A percentile compares a stretch with the other conserved stretches of the same genome.
These are phyloP conservation scores for Lanius collurio DNA, from an alignment of 2,113 vertebrate genomes.

Conservation along the genomic window DNA sequence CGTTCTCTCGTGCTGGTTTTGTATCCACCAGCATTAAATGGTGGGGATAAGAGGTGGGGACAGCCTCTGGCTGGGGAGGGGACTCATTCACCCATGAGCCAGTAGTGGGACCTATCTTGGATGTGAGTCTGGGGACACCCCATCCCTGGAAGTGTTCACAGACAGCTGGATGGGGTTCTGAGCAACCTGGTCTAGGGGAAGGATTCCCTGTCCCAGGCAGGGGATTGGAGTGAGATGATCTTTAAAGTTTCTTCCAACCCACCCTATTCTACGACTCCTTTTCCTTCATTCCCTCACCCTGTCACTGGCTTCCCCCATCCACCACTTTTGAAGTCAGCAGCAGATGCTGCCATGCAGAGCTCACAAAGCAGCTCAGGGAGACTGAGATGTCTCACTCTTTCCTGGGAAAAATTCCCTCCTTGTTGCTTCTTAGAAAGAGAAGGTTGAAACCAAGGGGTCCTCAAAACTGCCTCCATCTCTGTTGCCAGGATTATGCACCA, in stretches of 20 bases:
- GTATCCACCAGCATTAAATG: background rate
- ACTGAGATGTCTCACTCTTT: accelerated
- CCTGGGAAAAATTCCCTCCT: background rate
- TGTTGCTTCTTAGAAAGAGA: accelerated
- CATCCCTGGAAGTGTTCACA: background rate
- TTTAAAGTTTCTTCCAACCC: background rate
- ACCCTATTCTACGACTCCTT: background rate
- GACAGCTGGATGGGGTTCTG: background rate
- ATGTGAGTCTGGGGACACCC: background rate
- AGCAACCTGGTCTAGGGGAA: background rate
- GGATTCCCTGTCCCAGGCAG: background rate
- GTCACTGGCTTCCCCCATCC: background rate
- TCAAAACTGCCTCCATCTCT: background rate
- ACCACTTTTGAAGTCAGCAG: background rate
- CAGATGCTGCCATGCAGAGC: background rate
- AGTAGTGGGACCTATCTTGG: accelerated
- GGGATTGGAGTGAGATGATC: background rate
- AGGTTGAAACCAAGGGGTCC: background rate
- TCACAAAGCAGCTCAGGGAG: background rate
- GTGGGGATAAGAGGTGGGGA: background rate
- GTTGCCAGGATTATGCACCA: background rate
- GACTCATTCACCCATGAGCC: accelerated
- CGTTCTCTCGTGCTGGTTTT: accelerated
- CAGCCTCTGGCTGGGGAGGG: background rate
- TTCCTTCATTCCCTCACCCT: background rate